A percentile compares a stretch with the other conserved stretches of the same genome.
Conservation (phyloP, 2,888 invertebrate species). For the Pheosia gnoma region DNA sequence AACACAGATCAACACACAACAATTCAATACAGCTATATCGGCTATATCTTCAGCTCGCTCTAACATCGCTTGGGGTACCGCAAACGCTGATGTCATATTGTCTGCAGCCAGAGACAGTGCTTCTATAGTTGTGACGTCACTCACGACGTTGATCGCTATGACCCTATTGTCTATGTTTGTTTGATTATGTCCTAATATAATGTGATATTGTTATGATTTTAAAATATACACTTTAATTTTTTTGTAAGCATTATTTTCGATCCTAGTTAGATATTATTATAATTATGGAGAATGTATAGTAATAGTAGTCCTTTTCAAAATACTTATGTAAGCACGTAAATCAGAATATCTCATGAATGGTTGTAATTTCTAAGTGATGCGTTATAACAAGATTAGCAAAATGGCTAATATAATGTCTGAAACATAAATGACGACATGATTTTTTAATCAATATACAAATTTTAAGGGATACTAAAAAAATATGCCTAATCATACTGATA, state of each 20-base stretch:
- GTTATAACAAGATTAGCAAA: too few relatives aligned
- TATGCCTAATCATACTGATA: too few relatives aligned
- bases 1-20: conserved; percentile 52
- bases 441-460: too few relatives aligned
- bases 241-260: neutral
- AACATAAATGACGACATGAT: too few relatives aligned
- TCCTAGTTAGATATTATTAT: too few relatives aligned
- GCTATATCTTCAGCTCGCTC: conserved; percentile 60
- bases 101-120: conserved; percentile 57
- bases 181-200: conserved; percentile 15
- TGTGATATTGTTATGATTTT: conserved; percentile 10
- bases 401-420: too few relatives aligned
- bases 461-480: too few relatives aligned
- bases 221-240: conserved; percentile 7
- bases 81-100: conserved; percentile 59
- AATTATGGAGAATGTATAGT: too few relatives aligned
- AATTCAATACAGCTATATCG: conserved; percentile 54
- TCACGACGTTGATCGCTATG: conserved; percentile 41
- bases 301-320: too few relatives aligned
- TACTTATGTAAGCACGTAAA: too few relatives aligned
- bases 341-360: too few relatives aligned
- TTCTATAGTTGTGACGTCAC: conserved; percentile 44
- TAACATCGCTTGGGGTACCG: conserved; percentile 69
- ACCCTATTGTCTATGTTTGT: conserved; percentile 32
- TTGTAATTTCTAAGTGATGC: too few relatives aligned